phyloP scores from a whole-genome alignment of 2,888 invertebrate genomes.

The Drosophila infuscata region DNA sequence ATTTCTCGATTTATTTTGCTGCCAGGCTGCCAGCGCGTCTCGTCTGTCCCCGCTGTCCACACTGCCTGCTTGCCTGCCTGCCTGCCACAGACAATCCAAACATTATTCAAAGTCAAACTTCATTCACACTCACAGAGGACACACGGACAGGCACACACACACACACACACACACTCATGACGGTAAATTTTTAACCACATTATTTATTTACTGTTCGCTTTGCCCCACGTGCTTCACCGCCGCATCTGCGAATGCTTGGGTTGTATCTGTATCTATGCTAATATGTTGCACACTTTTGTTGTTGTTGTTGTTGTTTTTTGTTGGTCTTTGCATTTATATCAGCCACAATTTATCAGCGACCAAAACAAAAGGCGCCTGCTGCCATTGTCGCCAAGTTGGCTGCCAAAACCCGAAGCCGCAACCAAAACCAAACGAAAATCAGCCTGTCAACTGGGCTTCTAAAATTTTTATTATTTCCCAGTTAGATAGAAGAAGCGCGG shows the following conservation, averaged over 20 bases:
- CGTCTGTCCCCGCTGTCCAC: slow-evolving; percentile 37
- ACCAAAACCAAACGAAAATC: slow-evolving; percentile 66
- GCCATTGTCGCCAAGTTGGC: slow-evolving; percentile 76
- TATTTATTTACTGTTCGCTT: slow-evolving; percentile 76
- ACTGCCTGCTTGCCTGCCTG: slow-evolving; percentile 53
- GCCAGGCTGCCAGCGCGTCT: slow-evolving; percentile 35
- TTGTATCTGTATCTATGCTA: slow-evolving; percentile 61
- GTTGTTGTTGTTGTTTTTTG: slow-evolving; percentile 43
- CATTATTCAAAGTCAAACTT: slow-evolving; percentile 81
- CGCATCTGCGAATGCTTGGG: neutral
- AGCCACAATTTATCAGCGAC: slow-evolving; percentile 80
- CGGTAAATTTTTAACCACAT: slow-evolving; percentile 78
- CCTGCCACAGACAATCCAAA: slow-evolving; percentile 80
- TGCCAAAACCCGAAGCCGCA: slow-evolving; percentile 73
- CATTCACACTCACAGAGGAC: slow-evolving; percentile 68
- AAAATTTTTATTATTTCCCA: slow-evolving; percentile 52
- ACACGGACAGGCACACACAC: slow-evolving; percentile 30
- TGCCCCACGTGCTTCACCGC: slow-evolving; percentile 32
- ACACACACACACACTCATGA: slow-evolving; percentile 39
- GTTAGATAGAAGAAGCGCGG: neutral
- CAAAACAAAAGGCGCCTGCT: slow-evolving; percentile 76
- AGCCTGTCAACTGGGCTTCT: slow-evolving; percentile 51
- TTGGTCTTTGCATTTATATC: slow-evolving; percentile 74
- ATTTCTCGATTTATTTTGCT: slow-evolving; percentile 78
- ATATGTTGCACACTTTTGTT: slow-evolving; percentile 72